Percentiles rank a stretch among this genome's conserved stretches.
Evolutionary conservation across 30 jellyfish, hydroid and myxozoan genomes (phyloP).

Genomic region (Calvadosia cruxmelitensis): DNA sequence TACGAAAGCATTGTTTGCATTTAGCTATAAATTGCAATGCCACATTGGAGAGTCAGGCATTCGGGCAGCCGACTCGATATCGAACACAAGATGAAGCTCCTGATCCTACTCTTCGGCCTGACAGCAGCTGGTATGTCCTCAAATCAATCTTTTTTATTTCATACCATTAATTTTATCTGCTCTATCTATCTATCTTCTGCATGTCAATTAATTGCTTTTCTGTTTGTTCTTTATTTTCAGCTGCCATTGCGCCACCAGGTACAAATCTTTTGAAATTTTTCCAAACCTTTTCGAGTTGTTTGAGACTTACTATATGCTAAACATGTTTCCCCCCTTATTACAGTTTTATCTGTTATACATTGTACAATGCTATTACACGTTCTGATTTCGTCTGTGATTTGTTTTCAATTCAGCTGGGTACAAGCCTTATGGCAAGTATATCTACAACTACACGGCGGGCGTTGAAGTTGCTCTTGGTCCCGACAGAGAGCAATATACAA

Average conservation of each 20-base stretch:
- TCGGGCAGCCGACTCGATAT: no score
- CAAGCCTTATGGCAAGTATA: constrained; percentile 50
- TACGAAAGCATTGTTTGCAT: no score
- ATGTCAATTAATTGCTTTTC: no score
- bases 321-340: constrained; percentile 15
- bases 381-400: not conserved
- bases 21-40: no score
- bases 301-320: no score
- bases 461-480: constrained; percentile 16
- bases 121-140: constrained; percentile 38
- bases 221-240: not conserved
- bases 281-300: no score
- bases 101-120: constrained; percentile 20
- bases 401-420: constrained; percentile 34
- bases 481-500: constrained; percentile 29
- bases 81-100: constrained; percentile 39
- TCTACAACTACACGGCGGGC: constrained; percentile 46
- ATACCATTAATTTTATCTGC: no score
- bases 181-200: no score
- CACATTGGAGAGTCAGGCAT: no score
- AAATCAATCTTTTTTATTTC: no score
- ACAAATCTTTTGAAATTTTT: no score
- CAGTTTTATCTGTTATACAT: constrained; percentile 4
- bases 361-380: not conserved
- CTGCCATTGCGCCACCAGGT: not conserved